These are phyloP conservation scores for Petrocephalus microphthalmus DNA, from an alignment of 2,113 vertebrate species.

Conservation along the genomic window DNA sequence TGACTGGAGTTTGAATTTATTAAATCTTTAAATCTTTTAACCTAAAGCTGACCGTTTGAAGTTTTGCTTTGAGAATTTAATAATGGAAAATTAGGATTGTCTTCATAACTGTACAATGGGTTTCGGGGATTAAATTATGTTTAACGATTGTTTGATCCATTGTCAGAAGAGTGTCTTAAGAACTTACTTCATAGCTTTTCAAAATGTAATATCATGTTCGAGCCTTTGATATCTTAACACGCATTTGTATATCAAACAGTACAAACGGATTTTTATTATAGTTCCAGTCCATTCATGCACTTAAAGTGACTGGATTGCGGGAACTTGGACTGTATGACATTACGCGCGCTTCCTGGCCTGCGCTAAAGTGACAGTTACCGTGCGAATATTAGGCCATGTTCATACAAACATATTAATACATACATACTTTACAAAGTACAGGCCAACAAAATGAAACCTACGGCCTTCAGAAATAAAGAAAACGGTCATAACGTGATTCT, in stretches of 20 bases:
- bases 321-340: not conserved
- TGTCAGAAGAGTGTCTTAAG: not conserved
- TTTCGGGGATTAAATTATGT: conserved; percentile 15
- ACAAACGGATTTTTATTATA: not conserved
- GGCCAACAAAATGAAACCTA: not conserved
- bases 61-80: not conserved
- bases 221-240: not conserved
- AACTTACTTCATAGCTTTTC: not conserved
- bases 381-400: not conserved
- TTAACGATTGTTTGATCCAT: not conserved
- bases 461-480: not conserved
- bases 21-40: not conserved
- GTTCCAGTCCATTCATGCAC: not conserved
- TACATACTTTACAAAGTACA: not conserved
- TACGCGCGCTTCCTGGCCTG: not conserved
- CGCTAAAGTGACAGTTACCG: no score
- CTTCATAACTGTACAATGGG: not conserved
- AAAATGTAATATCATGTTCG: not conserved
- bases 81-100: not conserved
- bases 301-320: not conserved
- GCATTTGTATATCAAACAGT: not conserved
- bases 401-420: not conserved
- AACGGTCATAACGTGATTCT: not conserved
- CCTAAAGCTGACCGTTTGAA: not conserved
- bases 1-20: not conserved